These are phyloP conservation scores for Corythornis cristatus DNA, from an alignment of 2,113 vertebrate species.

Conservation along the genomic window DNA sequence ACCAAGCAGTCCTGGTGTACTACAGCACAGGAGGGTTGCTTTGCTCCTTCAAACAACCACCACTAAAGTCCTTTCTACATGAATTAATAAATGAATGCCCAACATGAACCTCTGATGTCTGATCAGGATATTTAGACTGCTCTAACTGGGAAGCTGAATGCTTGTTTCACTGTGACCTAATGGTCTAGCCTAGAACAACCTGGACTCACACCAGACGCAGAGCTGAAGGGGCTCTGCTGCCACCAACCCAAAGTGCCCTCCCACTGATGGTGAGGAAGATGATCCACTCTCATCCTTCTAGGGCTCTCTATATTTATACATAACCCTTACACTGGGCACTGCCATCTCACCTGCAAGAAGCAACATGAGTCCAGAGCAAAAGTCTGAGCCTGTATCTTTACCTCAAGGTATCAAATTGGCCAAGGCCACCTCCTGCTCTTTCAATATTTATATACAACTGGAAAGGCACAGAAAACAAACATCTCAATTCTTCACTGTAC, in stretches of 20 bases:
- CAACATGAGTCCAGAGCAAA: background rate
- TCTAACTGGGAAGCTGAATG: background rate
- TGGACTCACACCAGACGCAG: background rate
- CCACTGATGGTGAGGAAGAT: background rate
- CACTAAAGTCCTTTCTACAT: background rate
- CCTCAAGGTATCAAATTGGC: background rate
- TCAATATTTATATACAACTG: conserved; percentile 8
- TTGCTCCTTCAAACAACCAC: background rate
- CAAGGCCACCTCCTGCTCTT: conserved; percentile 1
- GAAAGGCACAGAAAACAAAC: background rate
- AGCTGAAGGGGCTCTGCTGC: background rate
- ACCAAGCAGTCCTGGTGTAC: background rate
- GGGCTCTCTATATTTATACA: background rate
- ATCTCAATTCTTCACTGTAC: background rate
- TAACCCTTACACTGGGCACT: background rate
- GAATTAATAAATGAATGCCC: background rate
- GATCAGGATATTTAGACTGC: background rate
- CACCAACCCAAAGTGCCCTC: background rate
- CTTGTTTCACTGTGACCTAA: background rate
- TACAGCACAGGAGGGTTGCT: background rate
- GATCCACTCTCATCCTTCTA: background rate
- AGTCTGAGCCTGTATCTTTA: background rate
- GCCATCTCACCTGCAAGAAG: background rate
- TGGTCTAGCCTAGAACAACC: background rate
- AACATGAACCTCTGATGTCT: background rate